A percentile compares a stretch with the other conserved stretches of the same genome.
These are phyloP conservation scores for Amazonetta brasiliensis DNA, from an alignment of 2,797 vertebrate genomes.

Conservation along the genomic window DNA sequence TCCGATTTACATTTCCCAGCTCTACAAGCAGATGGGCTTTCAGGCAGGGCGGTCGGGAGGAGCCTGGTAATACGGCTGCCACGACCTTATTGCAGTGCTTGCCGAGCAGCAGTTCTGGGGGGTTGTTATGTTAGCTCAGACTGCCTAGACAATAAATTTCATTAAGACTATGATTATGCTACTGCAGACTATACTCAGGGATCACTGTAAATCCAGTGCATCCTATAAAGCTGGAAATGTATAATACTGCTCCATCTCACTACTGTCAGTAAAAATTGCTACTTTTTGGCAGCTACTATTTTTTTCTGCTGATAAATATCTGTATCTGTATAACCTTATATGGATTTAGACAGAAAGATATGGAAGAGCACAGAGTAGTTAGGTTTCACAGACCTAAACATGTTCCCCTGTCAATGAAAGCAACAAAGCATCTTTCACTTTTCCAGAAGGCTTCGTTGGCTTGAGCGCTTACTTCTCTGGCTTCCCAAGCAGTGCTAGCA, in stretches of 20 bases:
- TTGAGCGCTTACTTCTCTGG: not conserved
- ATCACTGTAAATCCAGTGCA: constrained; percentile 1
- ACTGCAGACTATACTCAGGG: not conserved
- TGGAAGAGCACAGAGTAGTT: not conserved
- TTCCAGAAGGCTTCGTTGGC: not conserved
- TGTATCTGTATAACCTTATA: not conserved
- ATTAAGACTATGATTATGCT: not conserved
- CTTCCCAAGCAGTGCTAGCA: not conserved
- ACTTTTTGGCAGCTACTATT: not conserved
- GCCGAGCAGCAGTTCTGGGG: not conserved
- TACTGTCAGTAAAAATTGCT: not conserved
- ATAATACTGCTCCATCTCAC: not conserved
- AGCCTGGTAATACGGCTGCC: constrained; percentile 27
- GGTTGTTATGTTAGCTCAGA: not conserved
- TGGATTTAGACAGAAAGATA: not conserved
- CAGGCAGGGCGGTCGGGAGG: constrained; percentile 1
- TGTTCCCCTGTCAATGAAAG: not conserved
- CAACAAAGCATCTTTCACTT: not conserved
- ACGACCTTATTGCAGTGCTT: constrained; percentile 20
- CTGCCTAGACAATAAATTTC: not conserved
- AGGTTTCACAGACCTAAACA: not conserved
- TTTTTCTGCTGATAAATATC: not conserved
- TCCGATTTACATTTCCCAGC: constrained; percentile 71
- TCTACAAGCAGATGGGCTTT: constrained; percentile 61
- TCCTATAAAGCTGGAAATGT: not conserved